Conservation (phyloP, 2,797 vertebrate genomes). For the Nannoperca australis region DNA sequence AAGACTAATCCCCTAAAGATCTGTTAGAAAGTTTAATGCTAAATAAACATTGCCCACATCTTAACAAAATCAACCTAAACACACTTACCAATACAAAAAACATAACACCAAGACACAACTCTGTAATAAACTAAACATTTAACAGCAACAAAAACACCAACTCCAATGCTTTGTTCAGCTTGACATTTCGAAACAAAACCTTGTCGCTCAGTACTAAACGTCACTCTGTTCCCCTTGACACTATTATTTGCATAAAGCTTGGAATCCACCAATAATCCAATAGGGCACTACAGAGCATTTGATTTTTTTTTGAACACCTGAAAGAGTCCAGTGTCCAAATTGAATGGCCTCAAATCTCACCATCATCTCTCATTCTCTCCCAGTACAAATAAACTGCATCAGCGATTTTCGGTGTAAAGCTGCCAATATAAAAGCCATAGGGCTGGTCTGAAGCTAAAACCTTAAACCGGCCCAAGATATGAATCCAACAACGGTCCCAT, state of each 20-base stretch:
- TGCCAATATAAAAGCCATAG: constrained; percentile 11
- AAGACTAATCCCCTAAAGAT: neutral
- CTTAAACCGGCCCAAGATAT: constrained; percentile 36
- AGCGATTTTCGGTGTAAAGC: constrained; percentile 18
- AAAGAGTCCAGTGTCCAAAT: constrained; percentile 31
- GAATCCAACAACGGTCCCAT: constrained; percentile 28
- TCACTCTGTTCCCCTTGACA: neutral
- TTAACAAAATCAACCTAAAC: neutral
- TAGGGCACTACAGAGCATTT: constrained; percentile 8
- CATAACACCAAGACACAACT: neutral
- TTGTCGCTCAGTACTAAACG: constrained; percentile 7
- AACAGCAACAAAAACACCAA: neutral
- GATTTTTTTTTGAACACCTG: neutral
- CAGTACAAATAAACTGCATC: constrained; percentile 27
- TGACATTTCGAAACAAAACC: constrained; percentile 43
- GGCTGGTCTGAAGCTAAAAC: constrained; percentile 27
- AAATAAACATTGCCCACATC: neutral
- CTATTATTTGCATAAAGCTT: constrained; percentile 11
- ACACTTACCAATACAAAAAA: neutral
- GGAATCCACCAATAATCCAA: constrained; percentile 30
- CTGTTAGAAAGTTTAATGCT: neutral
- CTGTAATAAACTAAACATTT: constrained; percentile 12
- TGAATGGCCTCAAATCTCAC: neutral
- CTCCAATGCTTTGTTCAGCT: constrained; percentile 12
- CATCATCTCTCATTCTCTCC: constrained; percentile 8